A percentile compares a stretch with the other conserved stretches of the same genome.
Evolutionary conservation across 2,797 vertebrate species (phyloP).

Genomic region (Momotus momota): DNA sequence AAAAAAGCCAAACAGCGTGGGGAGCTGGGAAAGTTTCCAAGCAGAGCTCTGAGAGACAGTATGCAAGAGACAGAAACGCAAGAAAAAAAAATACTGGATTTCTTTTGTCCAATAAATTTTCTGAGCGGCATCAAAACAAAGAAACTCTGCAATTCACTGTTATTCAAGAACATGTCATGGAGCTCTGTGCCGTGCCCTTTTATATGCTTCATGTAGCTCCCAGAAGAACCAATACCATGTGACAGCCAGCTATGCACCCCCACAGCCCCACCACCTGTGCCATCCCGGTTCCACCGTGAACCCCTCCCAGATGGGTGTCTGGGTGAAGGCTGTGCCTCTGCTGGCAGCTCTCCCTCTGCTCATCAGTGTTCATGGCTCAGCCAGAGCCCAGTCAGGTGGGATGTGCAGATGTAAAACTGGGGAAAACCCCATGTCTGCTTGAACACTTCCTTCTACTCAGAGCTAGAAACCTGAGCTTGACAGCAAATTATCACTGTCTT

Average conservation of each 20-base stretch:
- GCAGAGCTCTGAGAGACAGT: neutral
- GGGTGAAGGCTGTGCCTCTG: neutral
- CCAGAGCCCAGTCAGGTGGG: neutral
- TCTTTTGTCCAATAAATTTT: neutral
- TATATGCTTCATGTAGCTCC: neutral
- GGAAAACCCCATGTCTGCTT: neutral
- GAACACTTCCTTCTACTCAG: neutral
- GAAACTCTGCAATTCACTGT: neutral
- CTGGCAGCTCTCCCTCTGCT: neutral
- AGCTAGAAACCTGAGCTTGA: neutral
- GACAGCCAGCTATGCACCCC: neutral
- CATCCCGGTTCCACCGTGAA: fast-evolving
- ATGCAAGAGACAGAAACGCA: neutral
- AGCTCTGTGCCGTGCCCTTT: neutral
- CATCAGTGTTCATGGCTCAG: fast-evolving
- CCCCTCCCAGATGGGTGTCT: neutral
- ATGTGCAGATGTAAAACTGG: neutral
- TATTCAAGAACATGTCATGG: fast-evolving
- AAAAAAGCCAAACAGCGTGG: neutral
- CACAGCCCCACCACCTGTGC: neutral
- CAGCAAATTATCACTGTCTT: neutral
- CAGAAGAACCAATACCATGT: fast-evolving
- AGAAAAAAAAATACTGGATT: neutral
- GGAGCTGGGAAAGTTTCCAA: neutral
- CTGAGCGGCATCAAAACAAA: neutral